phyloP scores from a whole-genome alignment of 1,140 invertebrate genomes.

The Procambarus clarkii region DNA sequence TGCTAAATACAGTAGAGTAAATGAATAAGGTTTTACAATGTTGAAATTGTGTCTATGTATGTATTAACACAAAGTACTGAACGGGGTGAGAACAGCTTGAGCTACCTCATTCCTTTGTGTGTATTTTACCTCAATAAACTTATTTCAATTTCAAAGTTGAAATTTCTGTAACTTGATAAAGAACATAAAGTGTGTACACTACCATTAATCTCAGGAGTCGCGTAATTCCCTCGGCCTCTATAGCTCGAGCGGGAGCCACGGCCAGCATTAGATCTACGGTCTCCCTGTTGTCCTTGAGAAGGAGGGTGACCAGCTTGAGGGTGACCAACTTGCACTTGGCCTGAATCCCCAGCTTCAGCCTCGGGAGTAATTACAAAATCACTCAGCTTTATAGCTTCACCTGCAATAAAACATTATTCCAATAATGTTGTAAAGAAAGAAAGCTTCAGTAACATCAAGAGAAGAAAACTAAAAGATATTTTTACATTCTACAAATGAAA shows the following conservation, averaged over 20 bases:
- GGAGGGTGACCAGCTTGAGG: neutral
- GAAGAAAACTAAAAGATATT: too few species aligned
- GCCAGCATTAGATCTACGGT: neutral
- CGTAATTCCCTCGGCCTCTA: neutral
- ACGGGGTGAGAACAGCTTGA: too few species aligned
- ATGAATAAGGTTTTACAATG: too few species aligned
- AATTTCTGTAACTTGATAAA: neutral
- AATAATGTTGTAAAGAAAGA: too few species aligned
- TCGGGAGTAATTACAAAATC: neutral
- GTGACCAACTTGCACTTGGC: neutral
- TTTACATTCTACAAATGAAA: too few species aligned
- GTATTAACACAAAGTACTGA: too few species aligned
- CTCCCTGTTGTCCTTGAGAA: neutral
- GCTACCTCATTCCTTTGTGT: too few species aligned
- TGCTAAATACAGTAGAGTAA: too few species aligned
- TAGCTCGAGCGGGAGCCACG: neutral
- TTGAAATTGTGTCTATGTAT: too few species aligned
- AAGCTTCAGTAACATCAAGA: too few species aligned
- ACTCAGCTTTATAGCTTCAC: neutral
- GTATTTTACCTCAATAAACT: too few species aligned
- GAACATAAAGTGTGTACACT: neutral
- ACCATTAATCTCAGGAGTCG: neutral
- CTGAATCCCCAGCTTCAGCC: neutral
- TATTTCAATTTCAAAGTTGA: neutral
- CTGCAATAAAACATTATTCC: neutral